Evolutionary conservation across 2,113 vertebrate species (phyloP).

Genomic region (Panthera tigris): DNA sequence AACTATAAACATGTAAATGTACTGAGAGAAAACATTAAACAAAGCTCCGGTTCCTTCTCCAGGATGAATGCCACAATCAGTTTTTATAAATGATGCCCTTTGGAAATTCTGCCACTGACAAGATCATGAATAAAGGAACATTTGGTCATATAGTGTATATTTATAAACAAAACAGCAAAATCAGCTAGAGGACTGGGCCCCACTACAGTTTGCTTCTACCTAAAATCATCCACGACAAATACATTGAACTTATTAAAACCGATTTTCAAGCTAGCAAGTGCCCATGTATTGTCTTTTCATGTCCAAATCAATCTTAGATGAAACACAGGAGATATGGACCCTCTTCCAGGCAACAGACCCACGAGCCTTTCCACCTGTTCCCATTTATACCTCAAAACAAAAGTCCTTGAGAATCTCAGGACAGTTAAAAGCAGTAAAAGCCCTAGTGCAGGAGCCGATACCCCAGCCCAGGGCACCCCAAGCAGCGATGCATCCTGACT

Average conservation of each 20-base stretch:
- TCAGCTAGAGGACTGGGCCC: not conserved
- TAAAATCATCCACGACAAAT: not conserved
- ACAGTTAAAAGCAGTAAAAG: not conserved
- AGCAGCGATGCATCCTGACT: not conserved
- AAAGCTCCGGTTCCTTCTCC: not conserved
- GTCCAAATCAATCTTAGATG: not conserved
- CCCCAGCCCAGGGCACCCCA: not conserved
- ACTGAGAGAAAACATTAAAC: not conserved
- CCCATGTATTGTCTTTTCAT: not conserved
- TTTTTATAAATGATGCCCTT: not conserved
- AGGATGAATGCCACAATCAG: accelerated
- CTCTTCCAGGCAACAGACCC: not conserved
- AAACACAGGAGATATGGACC: not conserved
- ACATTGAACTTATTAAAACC: not conserved
- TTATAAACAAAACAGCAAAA: not conserved
- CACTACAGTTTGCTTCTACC: not conserved
- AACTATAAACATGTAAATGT: not conserved
- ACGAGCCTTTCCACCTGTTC: not conserved
- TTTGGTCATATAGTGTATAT: not conserved
- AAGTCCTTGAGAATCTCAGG: not conserved
- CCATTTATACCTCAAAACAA: not conserved
- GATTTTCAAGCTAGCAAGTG: not conserved
- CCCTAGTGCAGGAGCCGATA: not conserved
- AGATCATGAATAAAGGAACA: not conserved
- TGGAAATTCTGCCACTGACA: not conserved